Conservation (phyloP, 2,113 vertebrate species). For the Cervus canadensis region DNA sequence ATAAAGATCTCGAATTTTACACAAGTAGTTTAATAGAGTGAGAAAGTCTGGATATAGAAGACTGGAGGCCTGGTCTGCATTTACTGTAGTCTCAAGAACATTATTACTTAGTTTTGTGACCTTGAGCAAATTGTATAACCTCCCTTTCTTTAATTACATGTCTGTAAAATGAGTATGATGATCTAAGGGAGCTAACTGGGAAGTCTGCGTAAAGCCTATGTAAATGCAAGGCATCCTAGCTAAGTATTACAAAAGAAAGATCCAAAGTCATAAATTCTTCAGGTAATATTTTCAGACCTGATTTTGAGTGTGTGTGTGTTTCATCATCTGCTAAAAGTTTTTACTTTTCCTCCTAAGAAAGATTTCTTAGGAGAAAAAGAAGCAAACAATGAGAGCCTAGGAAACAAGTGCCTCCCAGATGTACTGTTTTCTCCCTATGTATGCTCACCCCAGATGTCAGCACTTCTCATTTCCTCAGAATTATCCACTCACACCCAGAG, state of each 20-base stretch:
- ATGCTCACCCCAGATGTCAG: neutral
- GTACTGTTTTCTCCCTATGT: neutral
- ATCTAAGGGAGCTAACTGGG: neutral
- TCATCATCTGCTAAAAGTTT: neutral
- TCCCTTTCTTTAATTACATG: neutral
- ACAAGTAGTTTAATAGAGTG: neutral
- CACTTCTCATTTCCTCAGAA: neutral
- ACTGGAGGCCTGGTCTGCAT: neutral
- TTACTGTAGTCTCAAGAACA: neutral
- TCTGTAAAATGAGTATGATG: slow-evolving; percentile 26
- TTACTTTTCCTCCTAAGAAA: neutral
- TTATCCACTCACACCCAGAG: neutral
- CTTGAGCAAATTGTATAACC: neutral
- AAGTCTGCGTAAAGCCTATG: neutral
- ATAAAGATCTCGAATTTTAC: neutral
- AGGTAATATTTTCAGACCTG: neutral
- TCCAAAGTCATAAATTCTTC: neutral
- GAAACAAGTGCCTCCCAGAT: neutral
- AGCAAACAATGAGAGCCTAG: neutral
- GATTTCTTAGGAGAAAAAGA: slow-evolving; percentile 29
- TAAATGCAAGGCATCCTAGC: neutral
- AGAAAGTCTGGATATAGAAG: neutral
- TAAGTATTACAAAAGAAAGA: neutral
- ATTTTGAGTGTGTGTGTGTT: neutral
- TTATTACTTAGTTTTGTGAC: neutral